Evolutionary conservation across 2,113 vertebrate genomes (phyloP), one percentile per base, ranked within the genome.

Genomic region (Amphilophus citrinellus): DNA sequence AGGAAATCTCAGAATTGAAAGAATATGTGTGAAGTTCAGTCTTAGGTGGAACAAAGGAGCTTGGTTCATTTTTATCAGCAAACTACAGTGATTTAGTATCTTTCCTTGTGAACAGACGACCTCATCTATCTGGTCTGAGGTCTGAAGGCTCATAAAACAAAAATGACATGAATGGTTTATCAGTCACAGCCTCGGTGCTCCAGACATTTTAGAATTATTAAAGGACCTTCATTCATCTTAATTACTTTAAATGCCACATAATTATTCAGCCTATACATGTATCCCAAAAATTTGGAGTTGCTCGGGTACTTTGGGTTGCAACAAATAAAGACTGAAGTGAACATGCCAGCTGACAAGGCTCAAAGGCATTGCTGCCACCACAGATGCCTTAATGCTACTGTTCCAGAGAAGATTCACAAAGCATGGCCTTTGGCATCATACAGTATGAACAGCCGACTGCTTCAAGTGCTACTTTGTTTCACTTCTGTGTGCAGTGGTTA

Each of bases 11-110:
- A 1, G 24, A 80, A 73, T 9, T 27, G 2, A 78, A 73, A 80
- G 32, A 35, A 78, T 42, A 77, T 90, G 73, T 84, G 84, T 24
- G 81, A 66, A 78, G 77, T 82, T 86, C 50, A 83, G 61, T 84
- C 71, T 63, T 18, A 63, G 80, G 82, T 80, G 61, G 73, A 83
- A 88, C 82, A 90, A 87, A 77, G 44, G 56, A 60, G 78, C 53
- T 68, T 3, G 35, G 84, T 79, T 92, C 85, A 90, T 89, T 91
- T 89, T 87, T 77, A 85, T 92, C 89, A 92, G 93, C 91, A 88
- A 90, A 80, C 83, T 84, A n/a, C 85, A 77, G 84, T 93, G 90
- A 95, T 92, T 90, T 90, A 94, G 86, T 82, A 61, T 91, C 87
- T 88, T 85, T 91, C 84, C 71, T 5, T 30, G 66, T 68, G 61